Conservation (phyloP, 2,113 vertebrate genomes). For the Scophthalmus maximus region DNA sequence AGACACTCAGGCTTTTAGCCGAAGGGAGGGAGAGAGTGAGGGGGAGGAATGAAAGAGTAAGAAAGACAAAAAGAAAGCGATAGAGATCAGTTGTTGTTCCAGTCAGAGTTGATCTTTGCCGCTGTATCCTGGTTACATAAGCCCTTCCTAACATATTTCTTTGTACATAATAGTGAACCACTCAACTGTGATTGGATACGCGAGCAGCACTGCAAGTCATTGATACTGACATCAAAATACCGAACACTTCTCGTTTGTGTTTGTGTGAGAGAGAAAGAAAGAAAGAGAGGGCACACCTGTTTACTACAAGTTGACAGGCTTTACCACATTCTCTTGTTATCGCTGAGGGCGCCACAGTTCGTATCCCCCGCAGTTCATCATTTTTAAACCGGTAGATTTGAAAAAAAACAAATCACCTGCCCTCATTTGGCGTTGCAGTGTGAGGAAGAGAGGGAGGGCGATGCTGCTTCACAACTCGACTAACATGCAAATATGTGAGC, state of each 20-base stretch:
- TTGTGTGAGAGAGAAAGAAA: conserved; percentile 4
- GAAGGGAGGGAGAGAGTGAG: conserved; percentile 15
- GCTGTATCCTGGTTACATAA: conserved; percentile 20
- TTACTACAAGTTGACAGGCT: conserved; percentile 59
- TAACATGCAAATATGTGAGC: conserved; percentile 27
- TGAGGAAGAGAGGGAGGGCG: neutral
- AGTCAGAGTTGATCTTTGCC: conserved; percentile 2
- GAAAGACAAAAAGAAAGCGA: conserved; percentile 16
- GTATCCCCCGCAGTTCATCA: conserved; percentile 38
- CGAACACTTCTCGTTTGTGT: neutral
- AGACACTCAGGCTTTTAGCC: conserved; percentile 37
- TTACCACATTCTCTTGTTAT: conserved; percentile 53
- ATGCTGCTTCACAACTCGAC: conserved; percentile 14
- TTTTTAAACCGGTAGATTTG: conserved; percentile 18
- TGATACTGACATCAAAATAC: conserved; percentile 27
- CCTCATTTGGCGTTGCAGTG: conserved; percentile 15
- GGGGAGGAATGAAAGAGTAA: conserved; percentile 17
- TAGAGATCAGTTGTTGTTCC: conserved; percentile 22
- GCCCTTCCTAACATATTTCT: conserved; percentile 7
- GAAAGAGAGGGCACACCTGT: conserved; percentile 12
- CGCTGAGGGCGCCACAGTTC: conserved; percentile 27
- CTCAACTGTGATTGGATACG: conserved; percentile 3
- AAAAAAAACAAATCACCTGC: conserved; percentile 39
- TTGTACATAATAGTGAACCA: conserved; percentile 5
- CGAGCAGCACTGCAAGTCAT: conserved; percentile 18